A percentile compares a stretch with the other conserved stretches of the same genome.
These are phyloP conservation scores for Amphiprion clarkii DNA, from an alignment of 2,797 vertebrate genomes.

Conservation along the genomic window DNA sequence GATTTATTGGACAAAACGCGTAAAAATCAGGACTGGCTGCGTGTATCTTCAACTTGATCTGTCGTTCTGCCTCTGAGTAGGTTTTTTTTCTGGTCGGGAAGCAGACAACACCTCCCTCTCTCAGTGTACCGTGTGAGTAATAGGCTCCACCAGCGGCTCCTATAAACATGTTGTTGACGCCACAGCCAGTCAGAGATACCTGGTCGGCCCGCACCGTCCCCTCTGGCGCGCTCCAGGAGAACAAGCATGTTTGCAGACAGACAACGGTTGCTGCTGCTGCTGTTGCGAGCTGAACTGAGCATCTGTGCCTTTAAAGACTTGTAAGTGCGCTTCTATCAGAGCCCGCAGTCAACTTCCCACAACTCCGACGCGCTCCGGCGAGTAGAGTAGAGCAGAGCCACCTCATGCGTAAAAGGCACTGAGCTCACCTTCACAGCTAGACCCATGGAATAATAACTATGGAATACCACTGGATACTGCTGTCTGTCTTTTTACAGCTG, in stretches of 20 bases:
- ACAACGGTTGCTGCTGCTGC: constrained; percentile 42
- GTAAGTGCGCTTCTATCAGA: constrained; percentile 54
- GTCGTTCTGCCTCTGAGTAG: background rate
- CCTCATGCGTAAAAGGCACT: constrained; percentile 58
- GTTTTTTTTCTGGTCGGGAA: background rate
- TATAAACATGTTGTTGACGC: constrained; percentile 69
- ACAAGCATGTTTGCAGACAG: constrained; percentile 61
- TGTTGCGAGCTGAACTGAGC: constrained; percentile 51
- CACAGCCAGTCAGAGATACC: constrained; percentile 54
- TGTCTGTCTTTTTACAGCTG: constrained; percentile 81
- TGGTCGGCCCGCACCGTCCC: constrained; percentile 45
- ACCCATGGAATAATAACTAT: constrained; percentile 89
- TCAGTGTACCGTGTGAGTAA: constrained; percentile 29
- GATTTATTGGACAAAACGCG: no score
- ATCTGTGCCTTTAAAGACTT: constrained; percentile 73
- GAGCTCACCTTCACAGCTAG: constrained; percentile 71
- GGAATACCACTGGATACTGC: constrained; percentile 86
- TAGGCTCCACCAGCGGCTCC: constrained; percentile 62
- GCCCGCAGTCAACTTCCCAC: constrained; percentile 59
- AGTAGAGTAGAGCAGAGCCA: constrained; percentile 39
- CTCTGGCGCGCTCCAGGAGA: constrained; percentile 49
- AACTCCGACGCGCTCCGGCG: constrained; percentile 56
- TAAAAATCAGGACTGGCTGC: no score
- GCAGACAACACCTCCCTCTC: constrained; percentile 58
- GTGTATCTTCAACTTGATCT: constrained; percentile 6